Base-by-base conservation (phyloP, 2,113 vertebrate genomes). In the Spea multiplicata region DNA sequence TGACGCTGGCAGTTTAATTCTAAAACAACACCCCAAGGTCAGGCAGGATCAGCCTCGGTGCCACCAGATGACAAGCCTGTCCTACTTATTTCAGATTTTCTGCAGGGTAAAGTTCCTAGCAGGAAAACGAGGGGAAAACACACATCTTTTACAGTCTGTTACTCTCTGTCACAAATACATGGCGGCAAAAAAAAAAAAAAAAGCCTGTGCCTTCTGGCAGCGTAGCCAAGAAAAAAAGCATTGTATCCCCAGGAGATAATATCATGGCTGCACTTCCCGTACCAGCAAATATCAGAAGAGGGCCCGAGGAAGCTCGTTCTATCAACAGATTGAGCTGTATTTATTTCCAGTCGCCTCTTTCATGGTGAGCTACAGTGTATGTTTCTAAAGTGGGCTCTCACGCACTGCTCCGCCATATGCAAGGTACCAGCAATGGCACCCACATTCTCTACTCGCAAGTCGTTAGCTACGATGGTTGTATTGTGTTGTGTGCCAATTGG, bases 211-310 rank as follows among this genome's bases (percentile, higher is more conserved):
- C 44, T 49, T 73, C 47, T 66, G 30, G 65, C 65, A 50, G 65
- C 71, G 30, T 6, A 50, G 61, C 77, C 64, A 65, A 62, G 30
- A 30, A 30, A 45, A 79, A 17, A 57, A 84, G 65, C 80, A 79
- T 74, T 0, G 0, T 83, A 75, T 61, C 82, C 71, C n/a, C 44
- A 81, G 83, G 86, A 86, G 79, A 73, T 75, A 71, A 84, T 84
- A 59, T 75, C 85, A 85, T 73, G 81, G 82, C 81, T 64, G 77
- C 76, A 75, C 83, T 86, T 83, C 85, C 55, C 83, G 70, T 17
- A 66, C 53, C 46, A 68, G 71, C 67, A 68, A 74, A 74, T 80
- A 80, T 67, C 71, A 73, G 49, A 80, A 73, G 8, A 46, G 10
- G 16, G 64, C 78, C 78, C 44, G 44, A 16, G 78, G 71, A 68